Conservation (phyloP, 2,113 vertebrate species). For the Leptobrachium ailaonicum region DNA sequence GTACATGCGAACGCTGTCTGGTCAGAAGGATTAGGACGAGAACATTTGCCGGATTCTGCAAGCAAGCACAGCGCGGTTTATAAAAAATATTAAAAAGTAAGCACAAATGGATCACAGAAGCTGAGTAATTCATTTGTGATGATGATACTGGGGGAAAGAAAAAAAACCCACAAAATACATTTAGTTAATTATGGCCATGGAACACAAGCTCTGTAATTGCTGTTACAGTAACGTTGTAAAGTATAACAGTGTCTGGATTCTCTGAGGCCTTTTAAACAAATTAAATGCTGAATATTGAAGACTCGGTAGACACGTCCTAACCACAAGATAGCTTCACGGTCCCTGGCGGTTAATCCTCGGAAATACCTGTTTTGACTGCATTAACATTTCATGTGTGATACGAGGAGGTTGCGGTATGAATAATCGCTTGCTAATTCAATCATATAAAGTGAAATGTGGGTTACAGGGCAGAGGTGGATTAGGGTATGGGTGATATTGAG, state of each 20-base stretch:
- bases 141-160: background rate
- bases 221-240: slow-evolving; percentile 8
- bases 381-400: background rate
- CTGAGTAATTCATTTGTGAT: slow-evolving; percentile 17
- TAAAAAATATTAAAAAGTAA: slow-evolving; percentile 3
- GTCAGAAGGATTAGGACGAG: no score
- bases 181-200: slow-evolving; percentile 36
- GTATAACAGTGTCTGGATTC: background rate
- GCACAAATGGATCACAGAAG: slow-evolving; percentile 4
- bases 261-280: slow-evolving; percentile 23
- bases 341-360: background rate
- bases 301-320: background rate
- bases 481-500: no score
- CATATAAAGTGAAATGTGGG: no score
- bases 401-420: no score
- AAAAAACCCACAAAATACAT: slow-evolving; percentile 10
- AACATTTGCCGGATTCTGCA: background rate
- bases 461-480: no score
- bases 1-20: no score
- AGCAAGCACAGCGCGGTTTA: background rate
- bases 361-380: background rate
- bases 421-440: no score
- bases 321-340: background rate
- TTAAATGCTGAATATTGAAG: slow-evolving; percentile 24
- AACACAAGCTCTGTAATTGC: slow-evolving; percentile 8